A percentile compares a stretch with the other conserved stretches of the same genome.
Conservation (phyloP, 2,797 vertebrate genomes). For the Vireo griseus region DNA sequence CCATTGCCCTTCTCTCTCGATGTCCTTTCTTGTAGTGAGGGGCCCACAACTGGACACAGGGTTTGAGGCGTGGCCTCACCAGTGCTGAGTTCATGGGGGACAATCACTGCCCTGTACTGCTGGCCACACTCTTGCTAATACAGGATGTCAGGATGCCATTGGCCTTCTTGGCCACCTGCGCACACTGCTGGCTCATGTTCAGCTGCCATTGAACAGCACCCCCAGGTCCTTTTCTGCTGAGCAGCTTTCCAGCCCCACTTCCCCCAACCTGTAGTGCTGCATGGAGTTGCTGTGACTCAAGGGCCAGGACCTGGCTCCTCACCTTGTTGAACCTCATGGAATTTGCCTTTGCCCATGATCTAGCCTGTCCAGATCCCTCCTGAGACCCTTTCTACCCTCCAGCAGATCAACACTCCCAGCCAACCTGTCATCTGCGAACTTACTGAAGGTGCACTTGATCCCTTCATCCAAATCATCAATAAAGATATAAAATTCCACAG, state of each 20-base stretch:
- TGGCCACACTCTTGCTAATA: neutral
- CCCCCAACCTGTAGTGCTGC: too few species aligned
- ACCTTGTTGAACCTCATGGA: neutral
- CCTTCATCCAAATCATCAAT: neutral
- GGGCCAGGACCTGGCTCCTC: neutral
- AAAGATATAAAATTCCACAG: neutral
- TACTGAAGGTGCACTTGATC: neutral
- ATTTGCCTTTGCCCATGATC: neutral
- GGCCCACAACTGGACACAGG: neutral
- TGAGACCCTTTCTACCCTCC: neutral
- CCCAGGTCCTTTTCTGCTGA: neutral
- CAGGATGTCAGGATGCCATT: neutral
- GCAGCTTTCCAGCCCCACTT: neutral
- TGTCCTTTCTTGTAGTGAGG: neutral
- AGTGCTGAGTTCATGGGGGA: neutral
- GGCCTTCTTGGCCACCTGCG: neutral
- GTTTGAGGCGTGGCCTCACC: neutral
- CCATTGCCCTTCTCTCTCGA: neutral
- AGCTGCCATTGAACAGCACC: neutral
- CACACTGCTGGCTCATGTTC: neutral
- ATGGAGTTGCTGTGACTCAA: neutral
- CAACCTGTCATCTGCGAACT: neutral
- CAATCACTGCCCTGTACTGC: neutral
- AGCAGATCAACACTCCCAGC: neutral
- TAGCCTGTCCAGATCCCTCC: neutral